Percentiles rank a stretch among this genome's conserved stretches.
Conservation (phyloP, 2,113 vertebrate genomes). For the Tricholaema leucomelas region DNA sequence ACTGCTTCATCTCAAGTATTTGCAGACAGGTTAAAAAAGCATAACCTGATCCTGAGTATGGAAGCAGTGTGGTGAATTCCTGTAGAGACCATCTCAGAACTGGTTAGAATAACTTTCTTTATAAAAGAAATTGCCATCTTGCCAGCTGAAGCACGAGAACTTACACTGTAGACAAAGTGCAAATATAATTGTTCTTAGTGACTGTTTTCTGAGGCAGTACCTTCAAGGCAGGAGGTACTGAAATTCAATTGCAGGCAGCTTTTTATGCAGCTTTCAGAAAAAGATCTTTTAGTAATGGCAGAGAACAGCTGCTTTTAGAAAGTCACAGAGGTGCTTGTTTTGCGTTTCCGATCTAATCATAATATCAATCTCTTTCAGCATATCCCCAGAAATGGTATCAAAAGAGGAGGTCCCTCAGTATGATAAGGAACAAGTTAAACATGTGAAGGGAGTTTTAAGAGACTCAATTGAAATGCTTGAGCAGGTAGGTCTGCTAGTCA, state of each 20-base stretch:
- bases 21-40: neutral
- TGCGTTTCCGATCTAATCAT: neutral
- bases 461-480: constrained; percentile 92
- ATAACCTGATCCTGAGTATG: neutral
- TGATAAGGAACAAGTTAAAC: constrained; percentile 67
- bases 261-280: neutral
- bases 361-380: constrained; percentile 64
- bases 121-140: too few relatives aligned
- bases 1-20: neutral
- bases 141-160: neutral
- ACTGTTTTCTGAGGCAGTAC: neutral
- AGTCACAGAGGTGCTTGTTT: neutral
- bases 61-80: neutral
- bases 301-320: neutral
- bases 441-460: constrained; percentile 86
- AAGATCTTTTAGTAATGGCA: neutral
- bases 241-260: neutral
- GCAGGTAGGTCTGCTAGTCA: constrained; percentile 76
- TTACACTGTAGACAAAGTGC: neutral
- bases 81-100: neutral
- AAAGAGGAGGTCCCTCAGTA: constrained; percentile 60
- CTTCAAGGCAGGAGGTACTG: neutral
- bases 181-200: neutral
- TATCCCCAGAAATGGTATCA: constrained; percentile 63
- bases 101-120: neutral